These are phyloP conservation scores for Mythimna pallens DNA, from an alignment of 2,888 invertebrate genomes.

Conservation along the genomic window DNA sequence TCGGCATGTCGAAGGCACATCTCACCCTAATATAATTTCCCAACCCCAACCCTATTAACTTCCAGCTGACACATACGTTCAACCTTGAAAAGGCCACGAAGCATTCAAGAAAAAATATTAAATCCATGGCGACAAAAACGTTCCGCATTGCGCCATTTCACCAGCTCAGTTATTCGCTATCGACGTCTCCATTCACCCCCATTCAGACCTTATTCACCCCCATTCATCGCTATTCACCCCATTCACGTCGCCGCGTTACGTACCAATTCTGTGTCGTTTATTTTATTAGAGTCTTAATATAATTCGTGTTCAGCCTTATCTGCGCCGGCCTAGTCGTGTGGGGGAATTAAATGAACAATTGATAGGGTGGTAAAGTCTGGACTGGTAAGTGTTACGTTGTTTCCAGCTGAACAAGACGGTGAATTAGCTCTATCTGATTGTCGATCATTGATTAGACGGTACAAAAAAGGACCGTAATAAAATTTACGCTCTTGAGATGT, in stretches of 20 bases:
- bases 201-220: constrained; percentile 47
- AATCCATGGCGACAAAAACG: constrained; percentile 47
- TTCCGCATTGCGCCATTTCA: constrained; percentile 63
- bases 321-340: constrained; percentile 30
- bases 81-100: constrained; percentile 36
- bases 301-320: constrained; percentile 59
- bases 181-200: constrained; percentile 47
- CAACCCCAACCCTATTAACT: constrained; percentile 7
- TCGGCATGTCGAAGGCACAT: neutral
- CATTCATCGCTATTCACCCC: constrained; percentile 46
- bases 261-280: constrained; percentile 56
- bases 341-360: constrained; percentile 37
- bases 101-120: constrained; percentile 36
- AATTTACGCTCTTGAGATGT: too few relatives aligned
- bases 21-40: constrained; percentile 12
- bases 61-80: constrained; percentile 26
- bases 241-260: constrained; percentile 49
- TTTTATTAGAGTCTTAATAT: constrained; percentile 60
- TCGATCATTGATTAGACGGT: too few relatives aligned
- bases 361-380: constrained; percentile 32
- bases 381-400: constrained; percentile 26
- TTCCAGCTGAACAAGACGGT: neutral
- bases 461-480: too few relatives aligned
- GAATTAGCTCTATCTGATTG: constrained; percentile 13
- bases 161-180: constrained; percentile 48